Percentiles rank a stretch among this genome's conserved stretches.
Evolutionary conservation across 2,797 vertebrate species (phyloP).

Genomic region (Crenuchus spilurus): DNA sequence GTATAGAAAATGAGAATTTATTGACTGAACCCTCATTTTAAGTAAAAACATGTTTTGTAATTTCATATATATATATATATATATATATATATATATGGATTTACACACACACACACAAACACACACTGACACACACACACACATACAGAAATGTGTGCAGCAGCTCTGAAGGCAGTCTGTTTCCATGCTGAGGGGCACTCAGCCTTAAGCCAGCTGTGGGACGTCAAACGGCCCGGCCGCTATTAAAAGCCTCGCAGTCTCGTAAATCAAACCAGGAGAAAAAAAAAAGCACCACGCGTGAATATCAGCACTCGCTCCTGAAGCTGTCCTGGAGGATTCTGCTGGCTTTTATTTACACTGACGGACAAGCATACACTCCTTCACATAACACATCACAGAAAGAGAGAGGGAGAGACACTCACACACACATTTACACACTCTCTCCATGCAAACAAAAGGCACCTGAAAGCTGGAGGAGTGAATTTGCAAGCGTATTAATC

Average conservation of each 20-base stretch:
- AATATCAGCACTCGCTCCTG: constrained; percentile 31
- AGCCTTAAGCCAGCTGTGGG: constrained; percentile 53
- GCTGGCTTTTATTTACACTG: constrained; percentile 26
- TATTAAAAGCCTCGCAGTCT: constrained; percentile 42
- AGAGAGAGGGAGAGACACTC: not conserved
- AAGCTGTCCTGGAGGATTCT: constrained; percentile 16
- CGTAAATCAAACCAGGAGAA: constrained; percentile 42
- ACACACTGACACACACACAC: constrained; percentile 7
- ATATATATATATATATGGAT: no score
- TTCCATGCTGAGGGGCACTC: constrained; percentile 42
- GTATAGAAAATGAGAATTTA: no score
- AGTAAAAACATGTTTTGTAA: no score
- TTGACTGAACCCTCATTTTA: no score
- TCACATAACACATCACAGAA: constrained; percentile 45
- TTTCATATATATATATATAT: no score
- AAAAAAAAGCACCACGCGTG: constrained; percentile 19
- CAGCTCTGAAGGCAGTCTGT: constrained; percentile 15
- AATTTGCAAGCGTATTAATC: constrained; percentile 61
- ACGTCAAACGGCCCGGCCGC: constrained; percentile 41
- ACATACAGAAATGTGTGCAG: not conserved
- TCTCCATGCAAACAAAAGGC: constrained; percentile 51
- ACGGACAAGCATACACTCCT: constrained; percentile 35
- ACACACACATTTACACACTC: constrained; percentile 16
- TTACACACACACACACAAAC: no score
- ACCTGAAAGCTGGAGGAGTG: constrained; percentile 50